These are phyloP conservation scores for Macrotus californicus DNA, from an alignment of 2,113 vertebrate species.

Conservation along the genomic window DNA sequence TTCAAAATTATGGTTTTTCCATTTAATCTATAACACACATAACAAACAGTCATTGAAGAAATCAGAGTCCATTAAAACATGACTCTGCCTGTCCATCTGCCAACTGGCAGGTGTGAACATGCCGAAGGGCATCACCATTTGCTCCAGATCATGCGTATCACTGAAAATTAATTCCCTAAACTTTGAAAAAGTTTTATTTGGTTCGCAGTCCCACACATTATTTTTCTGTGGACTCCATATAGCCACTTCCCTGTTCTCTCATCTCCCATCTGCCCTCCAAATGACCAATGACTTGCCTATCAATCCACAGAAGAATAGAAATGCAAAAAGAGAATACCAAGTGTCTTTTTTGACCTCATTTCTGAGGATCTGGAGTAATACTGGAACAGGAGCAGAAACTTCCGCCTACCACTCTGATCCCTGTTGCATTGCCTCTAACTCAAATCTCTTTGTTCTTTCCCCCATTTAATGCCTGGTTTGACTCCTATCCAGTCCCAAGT, in stretches of 20 bases:
- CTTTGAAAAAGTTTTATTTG: not conserved
- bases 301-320: not conserved
- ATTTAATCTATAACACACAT: not conserved
- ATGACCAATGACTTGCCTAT: not conserved
- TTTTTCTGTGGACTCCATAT: not conserved
- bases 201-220: not conserved
- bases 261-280: not conserved
- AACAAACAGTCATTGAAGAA: not conserved
- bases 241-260: not conserved
- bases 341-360: not conserved
- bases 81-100: not conserved
- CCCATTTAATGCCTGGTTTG: not conserved
- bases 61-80: not conserved
- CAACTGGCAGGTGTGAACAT: not conserved
- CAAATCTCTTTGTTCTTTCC: not conserved
- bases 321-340: not conserved
- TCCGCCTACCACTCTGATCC: not conserved
- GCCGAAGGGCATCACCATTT: not conserved
- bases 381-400: not conserved
- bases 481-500: not conserved
- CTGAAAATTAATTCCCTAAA: not conserved
- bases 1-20: not conserved
- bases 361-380: not conserved
- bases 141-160: not conserved
- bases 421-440: not conserved